Evolutionary conservation across 2,797 vertebrate species (phyloP).

Genomic region (Chaetodon trifasciatus): DNA sequence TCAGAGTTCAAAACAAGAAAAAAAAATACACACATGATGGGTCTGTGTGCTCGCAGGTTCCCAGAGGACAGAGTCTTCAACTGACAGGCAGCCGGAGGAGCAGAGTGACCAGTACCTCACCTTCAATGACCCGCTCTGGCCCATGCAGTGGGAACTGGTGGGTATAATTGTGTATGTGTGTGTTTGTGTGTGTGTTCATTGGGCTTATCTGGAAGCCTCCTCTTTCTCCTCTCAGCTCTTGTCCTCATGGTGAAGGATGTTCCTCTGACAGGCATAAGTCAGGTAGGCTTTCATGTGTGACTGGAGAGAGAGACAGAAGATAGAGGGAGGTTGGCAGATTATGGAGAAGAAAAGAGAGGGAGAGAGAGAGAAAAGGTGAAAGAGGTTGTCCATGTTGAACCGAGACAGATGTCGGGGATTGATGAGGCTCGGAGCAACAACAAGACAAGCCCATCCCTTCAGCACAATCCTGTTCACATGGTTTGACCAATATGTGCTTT

Average conservation of each 20-base stretch:
- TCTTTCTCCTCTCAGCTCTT: slow-evolving; percentile 38
- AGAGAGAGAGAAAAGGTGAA: slow-evolving; percentile 41
- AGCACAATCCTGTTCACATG: slow-evolving; percentile 37
- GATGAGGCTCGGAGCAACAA: slow-evolving; percentile 75
- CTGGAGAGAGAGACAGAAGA: slow-evolving; percentile 62
- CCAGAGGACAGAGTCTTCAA: slow-evolving; percentile 83
- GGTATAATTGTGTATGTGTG: slow-evolving; percentile 72
- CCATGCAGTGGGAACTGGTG: slow-evolving; percentile 88
- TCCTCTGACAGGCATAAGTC: slow-evolving; percentile 80
- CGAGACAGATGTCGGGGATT: slow-evolving; percentile 78
- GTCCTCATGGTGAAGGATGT: slow-evolving; percentile 72
- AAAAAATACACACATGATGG: slow-evolving; percentile 49
- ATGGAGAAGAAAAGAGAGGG: slow-evolving; percentile 43
- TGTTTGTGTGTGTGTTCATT: slow-evolving; percentile 38
- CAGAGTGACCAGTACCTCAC: slow-evolving; percentile 87
- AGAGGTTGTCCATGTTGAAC: slow-evolving; percentile 68
- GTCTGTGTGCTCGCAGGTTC: slow-evolving; percentile 84
- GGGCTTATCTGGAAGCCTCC: slow-evolving; percentile 53
- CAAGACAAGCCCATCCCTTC: slow-evolving; percentile 56
- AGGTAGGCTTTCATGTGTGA: slow-evolving; percentile 81
- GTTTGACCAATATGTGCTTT: slow-evolving; percentile 33
- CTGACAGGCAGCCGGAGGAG: slow-evolving; percentile 84
- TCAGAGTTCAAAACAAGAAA: slow-evolving; percentile 76
- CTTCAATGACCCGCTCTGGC: slow-evolving; percentile 92
- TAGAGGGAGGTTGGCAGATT: slow-evolving; percentile 47